These are phyloP conservation scores for Enteromius anoplus DNA, from an alignment of 2,797 vertebrate genomes.

Conservation along the genomic window DNA sequence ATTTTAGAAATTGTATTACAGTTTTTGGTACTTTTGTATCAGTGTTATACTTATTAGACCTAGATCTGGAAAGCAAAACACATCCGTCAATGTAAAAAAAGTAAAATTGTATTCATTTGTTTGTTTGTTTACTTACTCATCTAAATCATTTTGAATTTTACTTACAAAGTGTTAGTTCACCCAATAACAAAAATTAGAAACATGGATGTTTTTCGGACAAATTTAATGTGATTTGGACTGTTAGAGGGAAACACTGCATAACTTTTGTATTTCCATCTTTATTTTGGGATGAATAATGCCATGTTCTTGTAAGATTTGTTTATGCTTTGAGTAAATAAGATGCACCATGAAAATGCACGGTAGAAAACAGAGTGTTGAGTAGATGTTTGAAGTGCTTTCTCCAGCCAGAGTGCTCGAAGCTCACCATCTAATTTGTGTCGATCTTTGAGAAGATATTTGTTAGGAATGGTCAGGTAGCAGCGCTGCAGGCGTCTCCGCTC, in stretches of 20 bases:
- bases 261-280: not conserved
- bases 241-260: no score
- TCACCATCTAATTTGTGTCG: conserved; percentile 91
- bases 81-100: no score
- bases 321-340: not conserved
- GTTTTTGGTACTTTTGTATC: no score
- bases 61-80: no score
- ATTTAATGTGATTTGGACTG: not conserved
- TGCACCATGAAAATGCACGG: not conserved
- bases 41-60: no score
- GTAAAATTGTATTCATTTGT: no score
- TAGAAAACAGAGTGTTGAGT: not conserved
- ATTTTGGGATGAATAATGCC: not conserved
- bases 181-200: no score
- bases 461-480: conserved; percentile 97
- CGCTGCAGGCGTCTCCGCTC: conserved; percentile 93
- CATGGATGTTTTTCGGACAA: no score
- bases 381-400: not conserved
- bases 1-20: no score
- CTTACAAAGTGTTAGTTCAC: not conserved
- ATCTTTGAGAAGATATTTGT: conserved; percentile 96
- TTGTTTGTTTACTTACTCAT: no score
- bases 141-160: not conserved
- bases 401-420: not conserved
- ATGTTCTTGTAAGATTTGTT: not conserved